Conservation (phyloP, 2,888 invertebrate species). For the Sceliomorpha sp. region DNA sequence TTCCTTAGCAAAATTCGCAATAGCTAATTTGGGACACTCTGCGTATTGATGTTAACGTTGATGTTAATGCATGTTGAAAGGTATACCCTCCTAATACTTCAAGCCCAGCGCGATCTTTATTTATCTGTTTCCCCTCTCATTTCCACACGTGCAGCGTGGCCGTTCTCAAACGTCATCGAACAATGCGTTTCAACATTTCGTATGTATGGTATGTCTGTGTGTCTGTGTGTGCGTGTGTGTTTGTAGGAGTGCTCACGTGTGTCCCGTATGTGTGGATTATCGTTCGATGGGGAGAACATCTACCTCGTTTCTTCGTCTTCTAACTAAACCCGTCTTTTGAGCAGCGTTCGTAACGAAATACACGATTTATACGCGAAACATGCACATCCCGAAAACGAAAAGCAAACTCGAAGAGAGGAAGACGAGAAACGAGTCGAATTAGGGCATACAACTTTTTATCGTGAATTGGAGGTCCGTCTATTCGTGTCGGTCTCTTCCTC, state of each 20-base stretch:
- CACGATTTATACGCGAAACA: constrained; percentile 42
- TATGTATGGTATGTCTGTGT: too few species aligned
- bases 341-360: constrained; percentile 40
- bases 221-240: constrained; percentile 21
- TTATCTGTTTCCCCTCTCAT: neutral
- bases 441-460: constrained; percentile 32
- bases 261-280: constrained; percentile 24
- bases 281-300: constrained; percentile 37
- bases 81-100: constrained; percentile 10
- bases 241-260: too few species aligned
- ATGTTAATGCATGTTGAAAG: too few species aligned
- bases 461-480: constrained; percentile 23
- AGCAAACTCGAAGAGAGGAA: constrained; percentile 13
- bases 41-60: too few species aligned
- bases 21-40: too few species aligned
- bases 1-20: too few species aligned
- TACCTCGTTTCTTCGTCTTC: constrained; percentile 29
- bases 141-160: neutral
- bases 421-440: constrained; percentile 35
- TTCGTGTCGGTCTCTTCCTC: constrained; percentile 20
- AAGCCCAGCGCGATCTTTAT: neutral
- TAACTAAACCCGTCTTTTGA: constrained; percentile 30
- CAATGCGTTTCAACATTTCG: too few species aligned
- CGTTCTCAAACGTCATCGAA: constrained; percentile 25
- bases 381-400: constrained; percentile 25